Conservation (phyloP, 2,797 vertebrate species). For the Sebastes cheni region DNA sequence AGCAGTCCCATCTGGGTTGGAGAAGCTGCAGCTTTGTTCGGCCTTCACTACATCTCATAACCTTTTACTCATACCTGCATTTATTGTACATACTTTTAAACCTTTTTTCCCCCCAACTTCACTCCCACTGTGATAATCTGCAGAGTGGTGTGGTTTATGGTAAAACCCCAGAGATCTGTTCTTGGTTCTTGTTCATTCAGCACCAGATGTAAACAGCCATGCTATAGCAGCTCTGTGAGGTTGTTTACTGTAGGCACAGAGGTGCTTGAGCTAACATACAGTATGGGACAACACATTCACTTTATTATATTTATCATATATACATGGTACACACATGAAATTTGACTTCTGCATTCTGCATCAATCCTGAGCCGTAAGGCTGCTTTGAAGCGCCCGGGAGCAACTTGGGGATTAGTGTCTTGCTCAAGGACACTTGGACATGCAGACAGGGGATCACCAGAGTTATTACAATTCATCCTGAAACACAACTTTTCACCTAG, state of each 20-base stretch:
- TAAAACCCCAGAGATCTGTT: background rate
- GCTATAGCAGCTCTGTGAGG: background rate
- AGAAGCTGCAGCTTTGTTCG: constrained; percentile 17
- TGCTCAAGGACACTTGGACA: no score
- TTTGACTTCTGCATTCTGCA: no score
- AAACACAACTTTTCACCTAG: no score
- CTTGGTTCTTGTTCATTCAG: background rate
- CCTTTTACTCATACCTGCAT: background rate
- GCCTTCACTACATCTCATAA: background rate
- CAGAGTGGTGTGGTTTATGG: background rate
- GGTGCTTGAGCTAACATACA: no score
- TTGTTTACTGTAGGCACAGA: background rate
- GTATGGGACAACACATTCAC: no score
- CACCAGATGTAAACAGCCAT: background rate
- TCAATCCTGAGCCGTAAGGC: no score
- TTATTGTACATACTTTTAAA: background rate
- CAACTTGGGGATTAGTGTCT: no score
- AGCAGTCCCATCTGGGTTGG: constrained; percentile 35
- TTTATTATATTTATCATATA: no score
- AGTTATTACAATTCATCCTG: background rate
- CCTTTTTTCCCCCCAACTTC: background rate
- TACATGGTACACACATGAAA: no score
- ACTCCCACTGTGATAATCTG: background rate
- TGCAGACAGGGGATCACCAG: background rate
- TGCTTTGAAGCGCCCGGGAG: no score